These are phyloP conservation scores for Trochalopteron elliotii DNA, from an alignment of 2,113 vertebrate species.

Conservation along the genomic window DNA sequence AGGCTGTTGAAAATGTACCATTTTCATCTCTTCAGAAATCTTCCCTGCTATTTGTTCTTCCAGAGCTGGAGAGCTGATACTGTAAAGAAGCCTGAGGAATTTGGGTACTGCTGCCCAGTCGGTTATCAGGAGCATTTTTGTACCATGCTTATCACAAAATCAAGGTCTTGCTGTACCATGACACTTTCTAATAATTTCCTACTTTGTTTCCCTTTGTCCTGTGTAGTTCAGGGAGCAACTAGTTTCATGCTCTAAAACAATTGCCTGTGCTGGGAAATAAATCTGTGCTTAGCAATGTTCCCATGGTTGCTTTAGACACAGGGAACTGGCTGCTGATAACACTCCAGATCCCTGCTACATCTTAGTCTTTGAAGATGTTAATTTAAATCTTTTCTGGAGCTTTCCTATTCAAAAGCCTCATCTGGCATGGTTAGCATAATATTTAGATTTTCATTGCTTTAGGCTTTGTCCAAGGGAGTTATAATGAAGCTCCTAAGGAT, in stretches of 20 bases:
- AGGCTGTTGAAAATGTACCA: conserved; percentile 5
- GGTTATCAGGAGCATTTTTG: background rate
- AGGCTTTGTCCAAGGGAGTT: background rate
- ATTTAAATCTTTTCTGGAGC: background rate
- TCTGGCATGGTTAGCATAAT: background rate
- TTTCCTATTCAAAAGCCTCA: background rate
- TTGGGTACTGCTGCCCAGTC: background rate
- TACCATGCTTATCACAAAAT: background rate
- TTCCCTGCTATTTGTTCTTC: conserved; percentile 38
- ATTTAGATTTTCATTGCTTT: background rate
- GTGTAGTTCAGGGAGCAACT: background rate
- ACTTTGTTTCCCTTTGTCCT: background rate
- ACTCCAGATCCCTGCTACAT: background rate
- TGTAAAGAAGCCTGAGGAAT: background rate
- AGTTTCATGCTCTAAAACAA: background rate
- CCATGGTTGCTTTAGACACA: rapidly evolving
- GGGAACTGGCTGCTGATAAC: background rate
- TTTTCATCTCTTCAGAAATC: conserved; percentile 12
- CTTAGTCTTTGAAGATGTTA: background rate
- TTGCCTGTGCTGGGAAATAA: background rate
- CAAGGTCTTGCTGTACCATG: background rate
- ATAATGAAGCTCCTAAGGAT: background rate
- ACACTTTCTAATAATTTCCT: background rate
- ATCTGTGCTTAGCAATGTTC: background rate
- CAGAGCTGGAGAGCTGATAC: background rate